Conservation (phyloP, 2,797 vertebrate genomes). For the Hypotaenidia philippensis region DNA sequence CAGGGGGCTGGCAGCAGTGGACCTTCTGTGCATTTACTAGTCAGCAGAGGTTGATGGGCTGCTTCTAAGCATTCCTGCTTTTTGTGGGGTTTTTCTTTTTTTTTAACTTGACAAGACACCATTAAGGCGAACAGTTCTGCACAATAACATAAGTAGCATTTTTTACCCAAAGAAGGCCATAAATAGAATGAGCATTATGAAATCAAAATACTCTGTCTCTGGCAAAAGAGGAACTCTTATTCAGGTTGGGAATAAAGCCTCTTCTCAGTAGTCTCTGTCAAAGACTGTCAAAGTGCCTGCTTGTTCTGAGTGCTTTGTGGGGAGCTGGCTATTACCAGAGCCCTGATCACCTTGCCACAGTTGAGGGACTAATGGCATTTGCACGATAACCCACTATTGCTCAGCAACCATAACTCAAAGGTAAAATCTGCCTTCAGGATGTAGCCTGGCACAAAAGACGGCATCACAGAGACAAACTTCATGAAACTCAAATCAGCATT, state of each 20-base stretch:
- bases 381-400: background rate
- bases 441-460: background rate
- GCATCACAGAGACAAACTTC: background rate
- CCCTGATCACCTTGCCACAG: background rate
- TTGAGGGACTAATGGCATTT: background rate
- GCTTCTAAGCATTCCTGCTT: background rate
- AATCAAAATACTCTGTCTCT: constrained; percentile 60
- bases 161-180: constrained; percentile 81
- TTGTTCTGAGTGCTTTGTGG: background rate
- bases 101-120: background rate
- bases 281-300: constrained; percentile 47
- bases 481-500: background rate
- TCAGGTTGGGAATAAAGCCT: constrained; percentile 68
- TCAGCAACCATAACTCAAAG: background rate
- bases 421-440: background rate
- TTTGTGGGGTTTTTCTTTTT: background rate
- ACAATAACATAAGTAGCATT: constrained; percentile 33
- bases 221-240: constrained; percentile 60
- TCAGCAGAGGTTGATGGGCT: background rate
- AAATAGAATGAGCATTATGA: constrained; percentile 65
- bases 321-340: constrained; percentile 9
- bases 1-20: background rate
- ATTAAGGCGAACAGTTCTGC: background rate
- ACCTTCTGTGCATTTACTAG: background rate
- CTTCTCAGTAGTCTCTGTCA: constrained; percentile 65